These are phyloP conservation scores for Loripinus fragilis DNA, from an alignment of 2,888 invertebrate species.

Conservation along the genomic window DNA sequence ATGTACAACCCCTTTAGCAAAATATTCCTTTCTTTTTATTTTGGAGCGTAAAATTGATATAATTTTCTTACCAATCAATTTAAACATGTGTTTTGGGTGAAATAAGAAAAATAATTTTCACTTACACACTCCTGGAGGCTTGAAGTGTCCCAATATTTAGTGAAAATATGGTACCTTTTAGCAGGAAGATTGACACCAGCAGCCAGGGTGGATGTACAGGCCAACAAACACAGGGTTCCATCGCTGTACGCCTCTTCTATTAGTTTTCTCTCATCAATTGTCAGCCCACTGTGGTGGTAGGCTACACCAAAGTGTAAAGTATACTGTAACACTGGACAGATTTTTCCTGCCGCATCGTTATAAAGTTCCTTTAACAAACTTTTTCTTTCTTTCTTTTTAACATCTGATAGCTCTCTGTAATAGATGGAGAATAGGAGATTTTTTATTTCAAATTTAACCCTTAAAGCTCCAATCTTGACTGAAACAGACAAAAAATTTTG, in stretches of 20 bases:
- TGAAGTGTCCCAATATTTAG: background rate
- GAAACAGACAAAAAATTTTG: too few species aligned
- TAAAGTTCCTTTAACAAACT: conserved; percentile 87
- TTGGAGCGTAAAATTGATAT: too few species aligned
- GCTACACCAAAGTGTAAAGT: conserved; percentile 93
- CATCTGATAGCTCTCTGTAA: conserved; percentile 85
- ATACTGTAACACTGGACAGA: conserved; percentile 88
- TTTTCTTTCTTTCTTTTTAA: conserved; percentile 85
- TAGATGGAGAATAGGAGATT: background rate
- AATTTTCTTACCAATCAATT: too few species aligned
- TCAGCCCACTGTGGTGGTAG: conserved; percentile 95
- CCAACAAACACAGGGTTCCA: conserved; percentile 94
- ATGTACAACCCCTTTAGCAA: too few species aligned
- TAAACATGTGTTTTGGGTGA: too few species aligned
- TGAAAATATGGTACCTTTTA: conserved; percentile 85
- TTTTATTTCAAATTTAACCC: too few species aligned
- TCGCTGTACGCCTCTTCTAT: conserved; percentile 91
- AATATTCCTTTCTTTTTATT: too few species aligned
- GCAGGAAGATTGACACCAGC: conserved; percentile 99
- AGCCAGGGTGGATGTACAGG: conserved; percentile 98
- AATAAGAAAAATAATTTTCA: too few species aligned
- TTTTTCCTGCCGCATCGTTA: conserved; percentile 87
- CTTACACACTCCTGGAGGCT: too few species aligned
- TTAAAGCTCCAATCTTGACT: too few species aligned
- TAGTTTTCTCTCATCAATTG: conserved; percentile 92